These are phyloP conservation scores for Amphipoea oculea DNA, from an alignment of 2,888 invertebrate species.

Conservation along the genomic window DNA sequence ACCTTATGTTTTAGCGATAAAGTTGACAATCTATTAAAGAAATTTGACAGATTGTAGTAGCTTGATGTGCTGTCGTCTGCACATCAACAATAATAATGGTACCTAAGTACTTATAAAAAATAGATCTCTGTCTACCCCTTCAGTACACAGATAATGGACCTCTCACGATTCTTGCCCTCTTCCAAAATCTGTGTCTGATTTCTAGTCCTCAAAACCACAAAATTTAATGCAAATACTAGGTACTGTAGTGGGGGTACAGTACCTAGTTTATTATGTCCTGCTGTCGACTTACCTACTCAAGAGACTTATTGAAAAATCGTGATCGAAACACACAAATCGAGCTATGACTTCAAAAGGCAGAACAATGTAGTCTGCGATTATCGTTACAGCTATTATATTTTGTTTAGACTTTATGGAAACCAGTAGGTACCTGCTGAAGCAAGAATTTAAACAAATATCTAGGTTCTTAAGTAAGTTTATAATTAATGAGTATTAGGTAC, in stretches of 20 bases:
- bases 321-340: conserved; percentile 3
- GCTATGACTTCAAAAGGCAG: conserved; percentile 11
- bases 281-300: background rate
- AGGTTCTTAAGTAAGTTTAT: background rate
- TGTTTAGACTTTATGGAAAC: conserved; percentile 6
- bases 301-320: background rate
- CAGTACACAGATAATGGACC: too few relatives aligned
- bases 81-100: too few relatives aligned
- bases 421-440: too few relatives aligned
- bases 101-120: too few relatives aligned
- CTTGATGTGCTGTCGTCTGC: too few relatives aligned
- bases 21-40: too few relatives aligned
- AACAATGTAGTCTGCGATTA: background rate
- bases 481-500: background rate
- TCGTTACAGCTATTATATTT: conserved; percentile 4
- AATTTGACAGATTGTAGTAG: too few relatives aligned
- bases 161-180: background rate
- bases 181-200: background rate
- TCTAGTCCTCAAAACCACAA: background rate
- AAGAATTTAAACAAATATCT: background rate
- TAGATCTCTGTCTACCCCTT: too few relatives aligned
- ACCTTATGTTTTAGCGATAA: too few relatives aligned
- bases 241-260: too few relatives aligned
- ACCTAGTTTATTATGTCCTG: background rate
- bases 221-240: background rate